These are phyloP conservation scores for Labeo calbasu DNA, from an alignment of 2,797 vertebrate genomes.

Conservation along the genomic window DNA sequence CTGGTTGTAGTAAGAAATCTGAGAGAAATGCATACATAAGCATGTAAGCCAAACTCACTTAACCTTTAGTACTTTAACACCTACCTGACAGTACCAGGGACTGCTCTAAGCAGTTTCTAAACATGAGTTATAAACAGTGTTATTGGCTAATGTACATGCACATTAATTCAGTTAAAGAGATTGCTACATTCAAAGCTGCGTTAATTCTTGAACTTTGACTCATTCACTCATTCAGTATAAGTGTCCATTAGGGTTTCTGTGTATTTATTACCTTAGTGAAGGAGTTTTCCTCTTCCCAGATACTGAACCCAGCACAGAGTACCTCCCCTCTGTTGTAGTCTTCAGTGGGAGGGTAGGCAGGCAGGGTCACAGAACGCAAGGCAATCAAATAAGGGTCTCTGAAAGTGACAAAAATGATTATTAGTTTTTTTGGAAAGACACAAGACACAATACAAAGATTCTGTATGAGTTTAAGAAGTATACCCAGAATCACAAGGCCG, in stretches of 20 bases:
- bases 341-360: conserved; percentile 78
- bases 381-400: conserved; percentile 95
- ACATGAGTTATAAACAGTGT: background rate
- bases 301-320: conserved; percentile 91
- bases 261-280: conserved; percentile 82
- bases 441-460: background rate
- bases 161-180: conserved; percentile 21
- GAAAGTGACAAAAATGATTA: conserved; percentile 49
- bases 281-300: conserved; percentile 83
- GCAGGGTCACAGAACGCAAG: conserved; percentile 90
- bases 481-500: conserved; percentile 90
- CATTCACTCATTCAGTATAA: background rate
- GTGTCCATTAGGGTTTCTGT: background rate
- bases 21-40: conserved; percentile 46
- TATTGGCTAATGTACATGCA: conserved; percentile 3
- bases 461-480: conserved; percentile 1
- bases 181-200: background rate
- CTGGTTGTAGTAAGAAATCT: conserved; percentile 98
- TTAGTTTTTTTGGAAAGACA: conserved; percentile 5
- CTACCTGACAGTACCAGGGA: background rate
- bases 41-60: background rate
- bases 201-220: conserved; percentile 11
- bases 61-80: conserved; percentile 35
- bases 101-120: conserved; percentile 15
- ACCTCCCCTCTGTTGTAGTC: conserved; percentile 87